Percentiles rank a stretch among this genome's conserved stretches.
These are phyloP conservation scores for Pyrgus malvae DNA, from an alignment of 2,888 invertebrate species.

Conservation along the genomic window DNA sequence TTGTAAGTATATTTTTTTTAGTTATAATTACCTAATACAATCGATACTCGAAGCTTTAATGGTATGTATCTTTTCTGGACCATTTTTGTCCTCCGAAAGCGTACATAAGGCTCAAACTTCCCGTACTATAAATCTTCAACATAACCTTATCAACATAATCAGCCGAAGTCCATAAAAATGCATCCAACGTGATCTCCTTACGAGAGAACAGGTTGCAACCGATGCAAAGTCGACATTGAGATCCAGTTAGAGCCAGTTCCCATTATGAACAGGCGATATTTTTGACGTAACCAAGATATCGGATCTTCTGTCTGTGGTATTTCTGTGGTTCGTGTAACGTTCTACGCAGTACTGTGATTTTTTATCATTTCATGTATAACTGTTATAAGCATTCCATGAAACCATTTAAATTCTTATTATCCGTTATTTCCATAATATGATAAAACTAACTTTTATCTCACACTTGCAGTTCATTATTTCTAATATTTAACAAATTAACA, in stretches of 20 bases:
- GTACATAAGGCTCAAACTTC: background rate
- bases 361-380: background rate
- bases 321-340: slow-evolving; percentile 2
- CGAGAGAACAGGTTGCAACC: slow-evolving; percentile 7
- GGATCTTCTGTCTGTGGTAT: slow-evolving; percentile 11
- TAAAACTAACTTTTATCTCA: no score
- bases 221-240: slow-evolving; percentile 6
- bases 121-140: background rate
- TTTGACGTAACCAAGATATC: slow-evolving; percentile 6
- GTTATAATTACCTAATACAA: background rate
- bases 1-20: no score
- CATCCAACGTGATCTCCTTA: background rate
- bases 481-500: no score
- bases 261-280: slow-evolving; percentile 12
- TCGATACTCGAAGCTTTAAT: no score
- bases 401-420: no score
- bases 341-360: no score
- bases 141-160: background rate
- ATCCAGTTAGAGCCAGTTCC: slow-evolving; percentile 16
- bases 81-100: background rate
- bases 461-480: no score
- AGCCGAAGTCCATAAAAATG: slow-evolving; percentile 3
- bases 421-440: no score
- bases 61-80: no score
- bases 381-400: no score